A percentile compares a stretch with the other conserved stretches of the same genome.
These are phyloP conservation scores for Exephanes ischioxanthus DNA, from an alignment of 2,888 invertebrate genomes.

Conservation along the genomic window DNA sequence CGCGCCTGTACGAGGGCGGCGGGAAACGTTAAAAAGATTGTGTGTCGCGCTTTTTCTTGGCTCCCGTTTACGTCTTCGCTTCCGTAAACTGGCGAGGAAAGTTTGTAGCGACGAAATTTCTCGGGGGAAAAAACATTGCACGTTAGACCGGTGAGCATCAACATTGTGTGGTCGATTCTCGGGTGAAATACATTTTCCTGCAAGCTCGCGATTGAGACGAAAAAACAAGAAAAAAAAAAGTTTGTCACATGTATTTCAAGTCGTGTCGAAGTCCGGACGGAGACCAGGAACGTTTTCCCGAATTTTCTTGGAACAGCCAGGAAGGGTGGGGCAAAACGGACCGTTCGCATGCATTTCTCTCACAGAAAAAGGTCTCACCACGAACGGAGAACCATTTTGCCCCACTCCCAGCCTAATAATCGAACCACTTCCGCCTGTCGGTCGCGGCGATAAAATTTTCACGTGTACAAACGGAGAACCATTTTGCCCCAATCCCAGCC, in stretches of 20 bases:
- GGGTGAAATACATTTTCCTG: not conserved
- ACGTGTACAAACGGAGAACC: no score
- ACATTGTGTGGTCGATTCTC: not conserved
- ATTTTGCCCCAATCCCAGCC: no score
- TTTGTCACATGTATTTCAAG: not conserved
- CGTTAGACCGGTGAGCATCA: not conserved
- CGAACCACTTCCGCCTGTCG: not conserved
- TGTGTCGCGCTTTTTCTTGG: not conserved
- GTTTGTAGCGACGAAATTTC: not conserved
- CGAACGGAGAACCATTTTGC: no score
- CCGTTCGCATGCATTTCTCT: no score
- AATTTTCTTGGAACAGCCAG: not conserved
- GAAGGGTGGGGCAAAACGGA: not conserved
- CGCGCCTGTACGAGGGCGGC: not conserved
- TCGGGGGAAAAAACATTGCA: not conserved
- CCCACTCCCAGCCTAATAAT: not conserved
- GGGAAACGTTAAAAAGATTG: slow-evolving; percentile 41
- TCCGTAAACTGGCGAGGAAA: not conserved
- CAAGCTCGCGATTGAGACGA: not conserved
- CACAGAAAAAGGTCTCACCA: no score
- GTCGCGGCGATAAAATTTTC: slow-evolving; percentile 8
- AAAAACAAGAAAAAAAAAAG: not conserved
- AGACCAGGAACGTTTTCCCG: slow-evolving; percentile 22
- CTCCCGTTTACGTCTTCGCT: not conserved
- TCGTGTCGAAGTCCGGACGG: not conserved